phyloP scores from a whole-genome alignment of 2,113 vertebrate genomes.

The Thomomys bottae region DNA sequence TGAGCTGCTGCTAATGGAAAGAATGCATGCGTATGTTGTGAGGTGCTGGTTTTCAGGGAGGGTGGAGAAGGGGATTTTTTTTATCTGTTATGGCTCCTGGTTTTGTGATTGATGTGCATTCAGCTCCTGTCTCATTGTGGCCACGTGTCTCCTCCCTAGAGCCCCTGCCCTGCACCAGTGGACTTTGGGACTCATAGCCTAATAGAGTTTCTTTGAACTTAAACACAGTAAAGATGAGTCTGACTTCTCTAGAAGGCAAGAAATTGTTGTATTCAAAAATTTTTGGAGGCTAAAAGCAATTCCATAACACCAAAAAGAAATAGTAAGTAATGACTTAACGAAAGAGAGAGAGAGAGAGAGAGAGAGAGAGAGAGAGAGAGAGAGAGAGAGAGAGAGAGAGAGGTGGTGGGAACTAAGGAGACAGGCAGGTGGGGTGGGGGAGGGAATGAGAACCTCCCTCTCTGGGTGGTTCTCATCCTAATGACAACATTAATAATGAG shows the following conservation, averaged over 20 bases:
- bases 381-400: no score
- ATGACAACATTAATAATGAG: background rate
- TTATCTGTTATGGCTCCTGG: background rate
- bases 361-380: no score
- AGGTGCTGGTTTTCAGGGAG: background rate
- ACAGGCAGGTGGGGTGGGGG: background rate
- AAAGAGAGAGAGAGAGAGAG: no score
- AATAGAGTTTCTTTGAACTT: background rate
- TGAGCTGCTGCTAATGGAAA: background rate
- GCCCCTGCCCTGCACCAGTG: background rate
- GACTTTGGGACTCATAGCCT: background rate
- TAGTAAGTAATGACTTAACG: background rate
- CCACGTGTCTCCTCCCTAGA: rapidly evolving
- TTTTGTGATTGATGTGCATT: background rate
- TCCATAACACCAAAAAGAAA: background rate
- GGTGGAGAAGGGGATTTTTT: background rate
- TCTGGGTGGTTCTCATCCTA: background rate
- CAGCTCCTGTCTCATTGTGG: rapidly evolving
- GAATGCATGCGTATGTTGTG: background rate
- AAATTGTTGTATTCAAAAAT: conserved; percentile 28
- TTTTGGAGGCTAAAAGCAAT: conserved; percentile 37
- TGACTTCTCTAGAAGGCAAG: background rate
- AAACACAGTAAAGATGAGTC: background rate
- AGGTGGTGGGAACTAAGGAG: background rate
- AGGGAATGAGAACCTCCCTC: background rate